These are phyloP conservation scores for Siniperca chuatsi DNA, from an alignment of 2,113 vertebrate genomes.

Conservation along the genomic window DNA sequence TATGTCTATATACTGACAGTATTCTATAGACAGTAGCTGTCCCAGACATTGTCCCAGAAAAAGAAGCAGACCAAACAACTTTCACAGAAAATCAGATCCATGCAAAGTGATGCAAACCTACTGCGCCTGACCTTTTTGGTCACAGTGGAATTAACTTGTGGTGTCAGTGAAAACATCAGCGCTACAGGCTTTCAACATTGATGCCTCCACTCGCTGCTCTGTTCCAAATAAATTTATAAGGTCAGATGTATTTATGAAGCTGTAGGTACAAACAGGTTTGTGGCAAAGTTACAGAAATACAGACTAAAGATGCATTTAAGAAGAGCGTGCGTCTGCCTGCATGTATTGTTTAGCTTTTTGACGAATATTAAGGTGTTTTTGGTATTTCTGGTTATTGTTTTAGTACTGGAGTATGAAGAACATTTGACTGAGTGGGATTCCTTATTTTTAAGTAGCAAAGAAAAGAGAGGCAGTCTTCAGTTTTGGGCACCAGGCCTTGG, in stretches of 20 bases:
- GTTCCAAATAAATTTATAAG: background rate
- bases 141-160: background rate
- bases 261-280: background rate
- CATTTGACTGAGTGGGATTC: background rate
- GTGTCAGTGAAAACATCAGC: conserved; percentile 16
- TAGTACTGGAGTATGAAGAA: background rate
- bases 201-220: background rate
- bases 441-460: conserved; percentile 1
- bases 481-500: conserved; percentile 7
- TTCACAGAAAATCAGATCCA: background rate
- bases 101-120: background rate
- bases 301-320: background rate
- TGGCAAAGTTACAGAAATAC: conserved; percentile 1
- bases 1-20: background rate
- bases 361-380: background rate
- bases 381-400: background rate
- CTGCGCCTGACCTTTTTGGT: conserved; percentile 20
- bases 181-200: background rate
- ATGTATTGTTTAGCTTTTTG: background rate
- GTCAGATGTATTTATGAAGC: conserved; percentile 24
- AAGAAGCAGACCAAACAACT: background rate
- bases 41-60: background rate
- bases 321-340: background rate
- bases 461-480: conserved; percentile 13
- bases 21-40: background rate